Evolutionary conservation across 2,113 vertebrate species (phyloP), one percentile per base, ranked within the genome.

Genomic region (Phrynosoma blainvillii): DNA sequence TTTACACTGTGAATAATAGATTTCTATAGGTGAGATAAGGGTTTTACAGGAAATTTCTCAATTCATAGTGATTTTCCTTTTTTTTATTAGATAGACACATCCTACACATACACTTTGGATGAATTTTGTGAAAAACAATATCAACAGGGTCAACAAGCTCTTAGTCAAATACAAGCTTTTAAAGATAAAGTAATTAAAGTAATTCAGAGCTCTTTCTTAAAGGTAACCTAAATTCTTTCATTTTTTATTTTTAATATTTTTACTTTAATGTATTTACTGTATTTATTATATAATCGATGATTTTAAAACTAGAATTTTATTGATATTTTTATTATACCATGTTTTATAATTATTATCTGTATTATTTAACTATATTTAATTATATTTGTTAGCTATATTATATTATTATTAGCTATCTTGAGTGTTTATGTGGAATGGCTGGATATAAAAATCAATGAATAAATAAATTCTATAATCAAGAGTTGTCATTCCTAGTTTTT

Each of bases 71-170:
- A 81, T 89, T 13, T 79, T 80, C 77, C 20, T 70, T 77, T 42
- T 18, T 88, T 82, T 82, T 77, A 85, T 86, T 89, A 97, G 96
- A 80, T 96, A 89, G 92, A 97, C 47, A 87, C 59, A 54, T 93
- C 82, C 25, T 84, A 79, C 56, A 96, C 96, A 2, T 96, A 96
- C 30, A 92, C 92, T 32, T 87, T 96, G 16, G 87, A 94, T 70
- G 91, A 92, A 14, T 97, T 97, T 92, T 96, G 94, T 91, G 92
- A 95, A 62, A 93, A 92, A 25, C 96, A 97, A 56, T 90, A 88
- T 21, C 89, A 91, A 42, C 96, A 96, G 65, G 84, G 92, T 75
- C 47, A 86, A 42, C 76, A 18, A 5, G 93, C 95, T 40, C 9
- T 83, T 54, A 74, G n/a, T 42, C 90, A 94, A 14, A 84, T 96